Evolutionary conservation across 1,140 invertebrate genomes (phyloP).

Genomic region (Triops longicaudatus): DNA sequence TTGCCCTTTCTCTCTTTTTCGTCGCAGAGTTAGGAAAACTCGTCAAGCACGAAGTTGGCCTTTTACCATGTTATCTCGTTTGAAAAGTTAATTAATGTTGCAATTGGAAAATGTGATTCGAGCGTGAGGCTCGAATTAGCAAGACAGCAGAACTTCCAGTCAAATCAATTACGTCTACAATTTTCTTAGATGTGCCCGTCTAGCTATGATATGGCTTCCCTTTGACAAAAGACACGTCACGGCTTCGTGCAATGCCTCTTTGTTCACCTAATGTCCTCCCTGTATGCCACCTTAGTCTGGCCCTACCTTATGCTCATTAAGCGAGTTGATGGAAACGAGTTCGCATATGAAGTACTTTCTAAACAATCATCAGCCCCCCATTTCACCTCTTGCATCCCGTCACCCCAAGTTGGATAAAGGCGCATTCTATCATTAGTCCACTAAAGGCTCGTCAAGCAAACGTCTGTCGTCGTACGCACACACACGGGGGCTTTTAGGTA

Average conservation of each 20-base stretch:
- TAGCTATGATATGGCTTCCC: neutral
- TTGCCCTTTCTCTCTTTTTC: neutral
- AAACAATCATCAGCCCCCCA: neutral
- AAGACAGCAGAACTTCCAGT: neutral
- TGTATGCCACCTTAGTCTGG: neutral
- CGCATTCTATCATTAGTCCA: neutral
- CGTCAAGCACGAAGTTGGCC: neutral
- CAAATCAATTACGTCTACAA: neutral
- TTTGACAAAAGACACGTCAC: neutral
- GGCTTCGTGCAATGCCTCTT: neutral
- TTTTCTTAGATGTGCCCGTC: neutral
- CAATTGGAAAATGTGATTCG: neutral
- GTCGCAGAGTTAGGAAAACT: neutral
- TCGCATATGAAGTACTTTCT: neutral
- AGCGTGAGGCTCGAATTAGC: neutral
- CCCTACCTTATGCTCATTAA: neutral
- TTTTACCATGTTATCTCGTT: neutral
- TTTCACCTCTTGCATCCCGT: neutral
- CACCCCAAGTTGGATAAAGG: neutral
- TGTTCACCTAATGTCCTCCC: neutral
- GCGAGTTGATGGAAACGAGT: neutral
- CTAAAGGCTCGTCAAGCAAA: neutral
- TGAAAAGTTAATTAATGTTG: conserved; percentile 4
- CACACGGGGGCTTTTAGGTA: neutral
- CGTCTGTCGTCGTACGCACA: neutral